Evolutionary conservation across 2,888 invertebrate genomes (phyloP).

Genomic region (Zaprionus bogoriensis): DNA sequence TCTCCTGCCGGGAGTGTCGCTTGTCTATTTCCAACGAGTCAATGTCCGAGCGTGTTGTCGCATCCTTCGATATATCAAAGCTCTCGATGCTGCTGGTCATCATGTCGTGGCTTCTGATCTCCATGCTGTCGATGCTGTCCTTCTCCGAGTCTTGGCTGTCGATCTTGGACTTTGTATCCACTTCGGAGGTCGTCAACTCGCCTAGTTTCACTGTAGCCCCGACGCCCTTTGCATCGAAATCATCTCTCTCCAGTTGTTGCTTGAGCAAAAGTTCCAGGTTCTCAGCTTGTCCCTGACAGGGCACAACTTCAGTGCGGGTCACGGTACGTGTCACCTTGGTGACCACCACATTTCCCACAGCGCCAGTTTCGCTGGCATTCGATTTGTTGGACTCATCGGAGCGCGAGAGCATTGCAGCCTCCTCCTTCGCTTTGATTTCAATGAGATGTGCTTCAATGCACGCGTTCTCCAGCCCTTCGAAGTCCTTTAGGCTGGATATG

Average conservation of each 20-base stretch:
- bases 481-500: conserved; percentile 93
- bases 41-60: conserved; percentile 79
- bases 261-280: conserved; percentile 82
- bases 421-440: conserved; percentile 92
- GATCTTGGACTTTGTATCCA: conserved; percentile 83
- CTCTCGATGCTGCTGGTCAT: conserved; percentile 85
- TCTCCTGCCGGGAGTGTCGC: conserved; percentile 79
- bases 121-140: conserved; percentile 88
- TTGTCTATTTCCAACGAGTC: conserved; percentile 81
- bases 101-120: conserved; percentile 85
- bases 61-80: conserved; percentile 83
- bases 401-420: conserved; percentile 88
- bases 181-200: conserved; percentile 86
- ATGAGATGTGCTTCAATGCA: conserved; percentile 92
- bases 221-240: conserved; percentile 83
- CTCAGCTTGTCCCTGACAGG: conserved; percentile 52
- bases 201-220: conserved; percentile 84
- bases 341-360: conserved; percentile 61
- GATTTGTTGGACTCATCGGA: conserved; percentile 83
- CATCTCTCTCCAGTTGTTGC: conserved; percentile 80
- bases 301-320: conserved; percentile 73
- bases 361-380: conserved; percentile 77
- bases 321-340: conserved; percentile 72
- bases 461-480: conserved; percentile 95
- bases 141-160: conserved; percentile 84